A percentile compares a stretch with the other conserved stretches of the same genome.
Evolutionary conservation across 2,113 vertebrate species (phyloP).

Genomic region (Callaeas wilsoni): DNA sequence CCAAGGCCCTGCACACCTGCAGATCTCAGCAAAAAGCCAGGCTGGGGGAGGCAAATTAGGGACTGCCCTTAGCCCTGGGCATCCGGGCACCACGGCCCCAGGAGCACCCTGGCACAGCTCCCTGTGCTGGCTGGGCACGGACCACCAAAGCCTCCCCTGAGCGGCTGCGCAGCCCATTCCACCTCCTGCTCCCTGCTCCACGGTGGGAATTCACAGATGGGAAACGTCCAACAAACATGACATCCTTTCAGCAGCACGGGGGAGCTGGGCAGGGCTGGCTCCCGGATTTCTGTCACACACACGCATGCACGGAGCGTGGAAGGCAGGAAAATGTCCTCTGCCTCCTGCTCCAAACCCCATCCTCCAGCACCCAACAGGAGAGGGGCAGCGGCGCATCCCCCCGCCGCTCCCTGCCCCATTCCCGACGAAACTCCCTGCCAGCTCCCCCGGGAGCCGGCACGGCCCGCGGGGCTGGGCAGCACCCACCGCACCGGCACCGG

Average conservation of each 20-base stretch:
- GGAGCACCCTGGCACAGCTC: not conserved
- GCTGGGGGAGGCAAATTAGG: not conserved
- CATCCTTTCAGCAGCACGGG: not conserved
- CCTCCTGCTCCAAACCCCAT: not conserved
- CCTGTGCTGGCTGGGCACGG: not conserved
- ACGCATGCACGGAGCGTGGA: not conserved
- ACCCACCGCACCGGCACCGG: not conserved
- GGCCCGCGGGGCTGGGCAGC: not conserved
- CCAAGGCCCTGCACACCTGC: accelerated
- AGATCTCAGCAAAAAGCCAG: not conserved
- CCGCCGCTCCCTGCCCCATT: not conserved
- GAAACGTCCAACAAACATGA: not conserved
- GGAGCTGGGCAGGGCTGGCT: not conserved
- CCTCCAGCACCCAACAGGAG: not conserved
- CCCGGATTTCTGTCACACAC: not conserved
- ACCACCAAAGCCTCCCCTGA: not conserved
- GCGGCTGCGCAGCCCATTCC: not conserved
- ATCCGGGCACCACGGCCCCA: not conserved
- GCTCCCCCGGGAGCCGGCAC: not conserved
- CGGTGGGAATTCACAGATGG: not conserved
- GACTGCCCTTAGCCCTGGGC: not conserved
- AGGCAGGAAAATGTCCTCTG: constrained; percentile 18
- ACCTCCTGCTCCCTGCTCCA: not conserved
- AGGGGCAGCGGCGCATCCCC: not conserved
- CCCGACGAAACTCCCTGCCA: not conserved